A percentile compares a stretch with the other conserved stretches of the same genome.
These are phyloP conservation scores for Machaerirhynchus nigripectus DNA, from an alignment of 2,113 vertebrate species.

Conservation along the genomic window DNA sequence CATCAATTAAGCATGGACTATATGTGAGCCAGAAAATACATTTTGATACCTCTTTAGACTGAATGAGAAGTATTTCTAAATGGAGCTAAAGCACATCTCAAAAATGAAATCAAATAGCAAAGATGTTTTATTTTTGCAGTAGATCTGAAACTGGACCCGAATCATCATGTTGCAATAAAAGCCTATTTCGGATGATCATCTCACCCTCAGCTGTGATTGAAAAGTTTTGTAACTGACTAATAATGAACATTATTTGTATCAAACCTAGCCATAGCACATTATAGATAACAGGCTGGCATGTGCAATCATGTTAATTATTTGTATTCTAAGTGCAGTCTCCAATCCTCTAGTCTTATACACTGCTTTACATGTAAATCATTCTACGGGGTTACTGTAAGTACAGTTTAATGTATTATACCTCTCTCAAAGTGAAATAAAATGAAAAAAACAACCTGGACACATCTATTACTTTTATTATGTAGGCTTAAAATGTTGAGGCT, in stretches of 20 bases:
- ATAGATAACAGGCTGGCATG: background rate
- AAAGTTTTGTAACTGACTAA: background rate
- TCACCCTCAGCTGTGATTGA: background rate
- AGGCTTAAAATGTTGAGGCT: background rate
- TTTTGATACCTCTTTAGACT: constrained; percentile 6
- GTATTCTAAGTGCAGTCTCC: background rate
- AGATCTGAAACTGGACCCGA: constrained; percentile 16
- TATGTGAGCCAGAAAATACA: constrained; percentile 46
- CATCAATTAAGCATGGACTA: constrained; percentile 33
- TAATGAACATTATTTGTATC: background rate
- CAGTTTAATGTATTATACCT: background rate
- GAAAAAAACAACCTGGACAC: background rate
- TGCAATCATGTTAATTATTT: background rate
- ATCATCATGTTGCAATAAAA: background rate
- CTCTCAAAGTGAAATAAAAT: background rate
- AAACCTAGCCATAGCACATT: background rate
- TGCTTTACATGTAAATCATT: background rate
- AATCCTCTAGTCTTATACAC: background rate
- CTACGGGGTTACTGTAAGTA: background rate
- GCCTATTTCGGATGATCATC: background rate
- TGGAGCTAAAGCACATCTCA: constrained; percentile 14
- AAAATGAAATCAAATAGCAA: constrained; percentile 23
- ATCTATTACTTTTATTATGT: background rate
- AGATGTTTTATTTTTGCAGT: constrained; percentile 34
- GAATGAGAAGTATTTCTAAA: constrained; percentile 57